Evolutionary conservation across 2,113 vertebrate genomes (phyloP), one percentile per base, ranked within the genome.

Genomic region (Megaceryle torquata): DNA sequence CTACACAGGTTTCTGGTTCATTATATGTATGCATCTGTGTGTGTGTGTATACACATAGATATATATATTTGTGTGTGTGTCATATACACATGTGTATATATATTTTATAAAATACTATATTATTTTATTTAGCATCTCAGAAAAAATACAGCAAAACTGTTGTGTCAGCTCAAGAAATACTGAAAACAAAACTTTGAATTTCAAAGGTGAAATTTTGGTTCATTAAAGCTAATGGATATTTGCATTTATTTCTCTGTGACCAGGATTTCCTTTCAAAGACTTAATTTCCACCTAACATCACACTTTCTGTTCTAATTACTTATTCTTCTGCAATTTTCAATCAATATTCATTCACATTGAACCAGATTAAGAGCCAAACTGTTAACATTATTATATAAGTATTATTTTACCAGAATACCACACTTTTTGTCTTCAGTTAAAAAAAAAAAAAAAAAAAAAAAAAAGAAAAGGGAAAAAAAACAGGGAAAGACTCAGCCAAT

Each of bases 301-400:
- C 77, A 4, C 21, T 88, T 89, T 43, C 74, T 88, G 35, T 77
- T 95, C 82, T 95, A 84, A 89, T 94, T 95, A 93, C n/a, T 82
- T 87, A 86, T 93, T 97, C 71, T 95, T 93, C 83, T 69, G 51
- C 74, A 82, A 67, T 74, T 70, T 86, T 75, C 26, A 54, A 31
- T 39, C 35, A 86, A 77, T 35, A 29, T 57, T 82, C 12, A 53
- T 65, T 53, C 29, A 26, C 44, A 25, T 13, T 37, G 54, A 82
- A 41, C 11, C 7, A 41, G 28, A 48, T 78, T 44, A 56, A 82
- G 10, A 89, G 10, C 69, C 20, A 53, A 46, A 26, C 10, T 35
- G 37, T 8, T 78, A 25, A 43, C 2, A 5, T 48, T 37, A 68
- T 51, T 63, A 48, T 13, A 53, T 63, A 3, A 57, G 37, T 46